Conservation (phyloP, 1,140 invertebrate species). For the Ostrea edulis region DNA sequence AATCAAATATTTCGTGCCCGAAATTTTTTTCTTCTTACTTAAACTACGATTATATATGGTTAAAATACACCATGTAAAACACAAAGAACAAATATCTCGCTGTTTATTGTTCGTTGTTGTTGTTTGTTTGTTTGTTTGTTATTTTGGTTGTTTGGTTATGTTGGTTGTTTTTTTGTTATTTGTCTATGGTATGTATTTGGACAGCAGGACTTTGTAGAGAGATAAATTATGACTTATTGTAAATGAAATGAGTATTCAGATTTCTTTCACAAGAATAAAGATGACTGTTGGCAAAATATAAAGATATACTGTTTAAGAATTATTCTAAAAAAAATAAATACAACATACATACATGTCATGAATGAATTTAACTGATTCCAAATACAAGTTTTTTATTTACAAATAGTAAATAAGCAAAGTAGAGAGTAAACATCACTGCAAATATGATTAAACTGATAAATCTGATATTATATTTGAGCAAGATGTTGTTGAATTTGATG, state of each 20-base stretch:
- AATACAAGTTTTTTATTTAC: conserved; percentile 22
- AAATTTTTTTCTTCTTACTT: no score
- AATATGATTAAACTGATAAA: conserved; percentile 28
- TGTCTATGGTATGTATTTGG: no score
- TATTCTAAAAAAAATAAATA: background rate
- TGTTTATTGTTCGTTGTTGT: no score
- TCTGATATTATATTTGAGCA: conserved; percentile 34
- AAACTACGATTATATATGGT: no score
- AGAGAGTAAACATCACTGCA: background rate
- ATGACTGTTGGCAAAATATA: background rate
- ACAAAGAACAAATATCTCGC: background rate
- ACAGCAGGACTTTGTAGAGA: no score
- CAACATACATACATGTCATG: background rate
- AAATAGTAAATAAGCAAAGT: conserved; percentile 15
- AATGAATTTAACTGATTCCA: background rate
- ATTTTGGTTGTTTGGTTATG: no score
- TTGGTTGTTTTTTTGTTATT: no score
- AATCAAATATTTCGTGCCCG: background rate
- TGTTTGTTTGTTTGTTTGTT: no score
- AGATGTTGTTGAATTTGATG: conserved; percentile 24
- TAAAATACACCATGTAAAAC: no score
- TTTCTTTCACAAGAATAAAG: background rate
- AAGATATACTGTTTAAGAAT: background rate
- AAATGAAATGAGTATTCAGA: background rate
- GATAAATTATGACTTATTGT: no score